These are phyloP conservation scores for Zaprionus taronus DNA, from an alignment of 1,140 invertebrate species.

Conservation along the genomic window DNA sequence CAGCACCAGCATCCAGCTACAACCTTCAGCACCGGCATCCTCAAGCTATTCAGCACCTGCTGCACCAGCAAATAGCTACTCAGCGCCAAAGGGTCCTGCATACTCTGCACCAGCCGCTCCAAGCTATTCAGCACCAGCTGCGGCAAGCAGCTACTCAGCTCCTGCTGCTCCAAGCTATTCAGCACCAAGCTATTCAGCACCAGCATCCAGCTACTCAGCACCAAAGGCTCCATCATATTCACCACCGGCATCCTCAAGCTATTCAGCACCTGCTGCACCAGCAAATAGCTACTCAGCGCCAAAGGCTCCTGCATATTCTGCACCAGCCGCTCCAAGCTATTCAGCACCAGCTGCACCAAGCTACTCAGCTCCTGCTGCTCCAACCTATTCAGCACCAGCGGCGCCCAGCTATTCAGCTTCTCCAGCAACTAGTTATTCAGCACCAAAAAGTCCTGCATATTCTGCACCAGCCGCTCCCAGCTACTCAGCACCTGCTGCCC, in stretches of 20 bases:
- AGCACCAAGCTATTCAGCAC: conserved; percentile 14
- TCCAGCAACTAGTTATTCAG: conserved; percentile 41
- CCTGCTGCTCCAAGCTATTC: conserved; percentile 23
- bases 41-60: conserved; percentile 13
- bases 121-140: neutral
- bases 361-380: conserved; percentile 26
- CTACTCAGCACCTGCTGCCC: conserved; percentile 29
- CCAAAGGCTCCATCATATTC: conserved; percentile 19
- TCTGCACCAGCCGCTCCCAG: conserved; percentile 28
- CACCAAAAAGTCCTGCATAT: conserved; percentile 21
- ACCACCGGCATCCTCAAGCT: conserved; percentile 6
- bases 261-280: neutral
- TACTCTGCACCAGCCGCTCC: conserved; percentile 22
- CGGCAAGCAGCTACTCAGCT: conserved; percentile 28
- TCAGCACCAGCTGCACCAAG: conserved; percentile 31
- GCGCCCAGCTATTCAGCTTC: conserved; percentile 32
- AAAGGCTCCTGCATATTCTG: no score
- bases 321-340: conserved; percentile 13
- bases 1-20: conserved; percentile 14
- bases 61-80: conserved; percentile 20
- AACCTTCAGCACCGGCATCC: no score
- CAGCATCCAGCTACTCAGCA: conserved; percentile 30
- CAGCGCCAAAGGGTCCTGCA: conserved; percentile 8
- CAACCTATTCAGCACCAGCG: conserved; percentile 40
- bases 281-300: conserved; percentile 35